Evolutionary conservation across 2,888 invertebrate genomes (phyloP), one percentile per base, ranked within the genome.

Genomic region (Antheraea assamensis): DNA sequence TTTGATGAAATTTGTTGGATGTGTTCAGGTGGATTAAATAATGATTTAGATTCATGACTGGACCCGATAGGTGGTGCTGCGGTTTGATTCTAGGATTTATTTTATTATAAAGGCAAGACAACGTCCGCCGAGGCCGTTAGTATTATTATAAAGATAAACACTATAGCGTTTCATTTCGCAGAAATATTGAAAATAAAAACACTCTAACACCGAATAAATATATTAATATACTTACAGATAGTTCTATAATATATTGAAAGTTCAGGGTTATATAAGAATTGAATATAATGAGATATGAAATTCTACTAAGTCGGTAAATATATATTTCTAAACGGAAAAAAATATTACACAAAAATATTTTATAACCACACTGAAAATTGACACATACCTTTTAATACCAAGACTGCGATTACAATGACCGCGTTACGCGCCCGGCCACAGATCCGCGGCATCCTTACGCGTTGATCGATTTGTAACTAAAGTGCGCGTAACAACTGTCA

Each of bases 361-460:
- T 52, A 52, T 52, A 52, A 42, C 21, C 52, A 52, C 21, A 52
- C 5, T 52, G 21, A 21, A 13, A 68, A 68, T 31, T 21, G 35
- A 68, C n/a, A 68, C 35, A 68, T 68, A 68, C 68, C 68, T 35
- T 68, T 19, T 35, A 35, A 21, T 35, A 35, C 3, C 10, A 68
- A 68, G 31, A n/a, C n/a, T 52, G 71, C 71, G 27, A 71, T 58
- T 61, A 58, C 31, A 35, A 31, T 31, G 31, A 58, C 30, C 17
- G 52, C 35, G 35, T 21, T 35, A 71, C 72, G 64, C 52, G 75
- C 74, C 52, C 73, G 74, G 68, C 70, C 74, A 70, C 42, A 70
- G 8, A 68, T 21, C n/a, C 71, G 52, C 55, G 71, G 31, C 71
- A 71, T 71, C 35, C 58, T 71, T 71, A 35, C 71, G 30, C 35